Evolutionary conservation across 2,888 invertebrate genomes (phyloP).

Genomic region (Trissoscelio sp.): DNA sequence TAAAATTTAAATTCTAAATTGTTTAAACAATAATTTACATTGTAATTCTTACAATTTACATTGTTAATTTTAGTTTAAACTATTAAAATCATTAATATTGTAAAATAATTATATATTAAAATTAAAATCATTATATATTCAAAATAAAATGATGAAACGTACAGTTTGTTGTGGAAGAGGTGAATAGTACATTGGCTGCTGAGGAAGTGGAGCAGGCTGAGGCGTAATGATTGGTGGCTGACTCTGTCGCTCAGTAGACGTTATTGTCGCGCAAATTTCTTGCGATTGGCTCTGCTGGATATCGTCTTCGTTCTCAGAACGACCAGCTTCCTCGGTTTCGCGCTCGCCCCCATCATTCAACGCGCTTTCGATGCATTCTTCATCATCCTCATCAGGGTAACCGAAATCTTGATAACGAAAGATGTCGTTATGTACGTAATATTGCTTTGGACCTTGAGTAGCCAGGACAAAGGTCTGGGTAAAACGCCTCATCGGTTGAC

Average conservation of each 20-base stretch:
- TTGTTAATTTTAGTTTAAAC: no score
- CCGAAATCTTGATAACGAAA: constrained; percentile 95
- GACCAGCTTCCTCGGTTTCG: constrained; percentile 87
- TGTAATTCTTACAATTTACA: no score
- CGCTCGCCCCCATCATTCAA: constrained; percentile 78
- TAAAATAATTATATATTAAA: no score
- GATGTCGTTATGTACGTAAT: constrained; percentile 99
- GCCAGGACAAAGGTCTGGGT: constrained; percentile 99
- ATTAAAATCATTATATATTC: no score
- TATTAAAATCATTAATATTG: no score
- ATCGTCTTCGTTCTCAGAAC: constrained; percentile 89
- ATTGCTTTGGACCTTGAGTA: constrained; percentile 97
- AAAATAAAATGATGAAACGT: no score
- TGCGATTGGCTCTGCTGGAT: constrained; percentile 81
- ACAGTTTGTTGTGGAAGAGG: constrained; percentile 76
- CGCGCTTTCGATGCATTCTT: constrained; percentile 76
- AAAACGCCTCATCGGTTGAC: constrained; percentile 98
- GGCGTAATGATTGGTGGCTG: constrained; percentile 75
- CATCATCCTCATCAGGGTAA: constrained; percentile 80
- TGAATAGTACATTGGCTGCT: constrained; percentile 75
- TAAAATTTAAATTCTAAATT: no score
- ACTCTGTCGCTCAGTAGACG: constrained; percentile 73
- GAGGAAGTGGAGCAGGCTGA: constrained; percentile 76
- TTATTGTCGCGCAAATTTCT: constrained; percentile 73
- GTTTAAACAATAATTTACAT: no score